Evolutionary conservation across 2,888 invertebrate genomes (phyloP).

Genomic region (Orthosia gothica): DNA sequence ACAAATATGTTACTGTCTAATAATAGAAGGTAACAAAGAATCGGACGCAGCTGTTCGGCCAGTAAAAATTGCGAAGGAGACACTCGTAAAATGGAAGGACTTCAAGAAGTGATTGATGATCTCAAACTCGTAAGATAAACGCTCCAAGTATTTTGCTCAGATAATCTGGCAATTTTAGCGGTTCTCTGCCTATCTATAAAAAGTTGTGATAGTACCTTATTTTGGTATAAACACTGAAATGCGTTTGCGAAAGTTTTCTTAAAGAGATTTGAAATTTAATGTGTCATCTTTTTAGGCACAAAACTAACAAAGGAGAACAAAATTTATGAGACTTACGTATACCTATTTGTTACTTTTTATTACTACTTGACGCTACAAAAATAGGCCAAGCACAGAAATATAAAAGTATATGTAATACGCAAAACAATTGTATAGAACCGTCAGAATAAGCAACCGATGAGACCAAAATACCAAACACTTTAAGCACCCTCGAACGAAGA

Average conservation of each 20-base stretch:
- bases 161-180: slow-evolving; percentile 37
- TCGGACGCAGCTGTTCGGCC: slow-evolving; percentile 47
- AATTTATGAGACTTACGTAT: not conserved
- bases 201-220: slow-evolving; percentile 20
- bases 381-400: not conserved
- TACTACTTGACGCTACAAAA: not conserved
- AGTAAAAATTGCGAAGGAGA: slow-evolving; percentile 56
- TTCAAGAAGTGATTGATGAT: slow-evolving; percentile 59
- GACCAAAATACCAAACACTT: slow-evolving; percentile 31
- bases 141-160: slow-evolving; percentile 46
- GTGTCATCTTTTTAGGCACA: not conserved
- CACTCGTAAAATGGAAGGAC: slow-evolving; percentile 50
- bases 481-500: slow-evolving; percentile 51
- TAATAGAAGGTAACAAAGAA: slow-evolving; percentile 48
- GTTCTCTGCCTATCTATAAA: not conserved
- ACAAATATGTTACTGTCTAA: slow-evolving; percentile 40
- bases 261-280: not conserved
- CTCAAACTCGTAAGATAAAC: slow-evolving; percentile 54
- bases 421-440: slow-evolving; percentile 15
- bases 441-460: slow-evolving; percentile 32
- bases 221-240: slow-evolving; percentile 7
- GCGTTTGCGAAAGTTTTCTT: not conserved
- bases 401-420: not conserved
- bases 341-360: too few species aligned
- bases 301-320: not conserved